These are phyloP conservation scores for Homarus gammarus DNA, from an alignment of 2,888 invertebrate species.

Conservation along the genomic window DNA sequence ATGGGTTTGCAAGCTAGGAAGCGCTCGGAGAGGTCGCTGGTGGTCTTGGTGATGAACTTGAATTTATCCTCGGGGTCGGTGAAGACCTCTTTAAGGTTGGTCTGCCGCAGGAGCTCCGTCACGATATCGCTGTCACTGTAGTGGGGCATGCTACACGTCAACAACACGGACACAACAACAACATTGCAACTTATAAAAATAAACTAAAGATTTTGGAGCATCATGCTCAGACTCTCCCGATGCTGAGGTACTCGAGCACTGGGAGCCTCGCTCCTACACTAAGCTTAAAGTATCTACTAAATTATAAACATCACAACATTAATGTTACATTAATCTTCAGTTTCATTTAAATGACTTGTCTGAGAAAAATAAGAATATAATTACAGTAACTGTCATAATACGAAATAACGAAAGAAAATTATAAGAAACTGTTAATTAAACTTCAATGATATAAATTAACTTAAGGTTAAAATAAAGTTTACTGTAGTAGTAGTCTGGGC, in stretches of 20 bases:
- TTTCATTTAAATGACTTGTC: too few relatives aligned
- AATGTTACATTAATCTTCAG: too few relatives aligned
- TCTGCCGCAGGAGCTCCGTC: slow-evolving; percentile 27
- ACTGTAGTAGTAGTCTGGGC: too few relatives aligned
- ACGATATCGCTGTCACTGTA: slow-evolving; percentile 32
- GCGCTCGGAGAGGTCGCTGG: slow-evolving; percentile 49
- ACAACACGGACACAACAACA: slow-evolving; percentile 6
- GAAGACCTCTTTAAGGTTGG: slow-evolving; percentile 29
- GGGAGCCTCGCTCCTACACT: neutral
- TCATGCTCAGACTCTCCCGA: neutral
- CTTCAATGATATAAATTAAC: too few relatives aligned
- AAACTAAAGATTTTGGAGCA: neutral
- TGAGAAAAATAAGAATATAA: too few relatives aligned
- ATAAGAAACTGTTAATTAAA: too few relatives aligned
- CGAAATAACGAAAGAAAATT: too few relatives aligned
- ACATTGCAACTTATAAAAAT: slow-evolving; percentile 11
- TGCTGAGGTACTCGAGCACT: neutral
- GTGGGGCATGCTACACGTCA: slow-evolving; percentile 51
- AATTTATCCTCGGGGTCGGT: neutral
- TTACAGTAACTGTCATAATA: too few relatives aligned
- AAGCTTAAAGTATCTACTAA: neutral
- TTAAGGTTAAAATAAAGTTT: too few relatives aligned
- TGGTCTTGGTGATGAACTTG: slow-evolving; percentile 40
- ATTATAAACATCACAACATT: too few relatives aligned
- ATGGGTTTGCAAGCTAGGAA: neutral